Evolutionary conservation across 2,888 invertebrate genomes (phyloP).

Genomic region (Heliconius erato): DNA sequence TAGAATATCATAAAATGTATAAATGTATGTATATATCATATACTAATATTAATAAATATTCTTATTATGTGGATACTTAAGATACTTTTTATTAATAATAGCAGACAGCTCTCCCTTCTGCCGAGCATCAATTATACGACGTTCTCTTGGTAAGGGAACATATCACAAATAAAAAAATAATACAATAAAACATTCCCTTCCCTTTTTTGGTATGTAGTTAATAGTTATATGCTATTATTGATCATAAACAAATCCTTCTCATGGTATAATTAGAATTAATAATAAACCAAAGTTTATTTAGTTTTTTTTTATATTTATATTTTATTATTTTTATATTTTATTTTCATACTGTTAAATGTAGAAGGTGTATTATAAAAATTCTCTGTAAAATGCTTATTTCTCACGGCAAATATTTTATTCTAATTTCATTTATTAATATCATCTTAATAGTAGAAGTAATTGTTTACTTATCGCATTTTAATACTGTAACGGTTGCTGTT

Average conservation of each 20-base stretch:
- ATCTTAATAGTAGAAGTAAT: neutral
- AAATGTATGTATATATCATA: too few relatives aligned
- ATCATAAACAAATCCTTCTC: neutral
- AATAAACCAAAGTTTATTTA: neutral
- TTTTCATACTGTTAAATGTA: too few relatives aligned
- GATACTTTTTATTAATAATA: slow-evolving; percentile 38
- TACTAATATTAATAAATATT: too few relatives aligned
- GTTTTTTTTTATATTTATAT: too few relatives aligned
- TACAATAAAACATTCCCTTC: neutral
- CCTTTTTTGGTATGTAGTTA: neutral
- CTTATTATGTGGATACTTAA: neutral
- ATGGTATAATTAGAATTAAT: neutral
- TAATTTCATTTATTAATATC: neutral
- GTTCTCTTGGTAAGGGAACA: slow-evolving; percentile 50
- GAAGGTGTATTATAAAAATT: neutral
- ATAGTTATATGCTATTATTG: neutral
- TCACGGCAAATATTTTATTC: neutral
- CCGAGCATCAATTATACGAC: slow-evolving; percentile 49
- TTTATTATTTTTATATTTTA: too few relatives aligned
- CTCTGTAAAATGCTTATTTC: too few relatives aligned
- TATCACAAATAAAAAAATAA: neutral
- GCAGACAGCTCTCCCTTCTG: slow-evolving; percentile 45
- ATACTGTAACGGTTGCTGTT: neutral
- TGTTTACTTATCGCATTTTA: neutral
- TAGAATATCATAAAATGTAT: neutral